Evolutionary conservation across 2,888 invertebrate genomes (phyloP), one percentile per base, ranked within the genome.

Genomic region (Labia minor): DNA sequence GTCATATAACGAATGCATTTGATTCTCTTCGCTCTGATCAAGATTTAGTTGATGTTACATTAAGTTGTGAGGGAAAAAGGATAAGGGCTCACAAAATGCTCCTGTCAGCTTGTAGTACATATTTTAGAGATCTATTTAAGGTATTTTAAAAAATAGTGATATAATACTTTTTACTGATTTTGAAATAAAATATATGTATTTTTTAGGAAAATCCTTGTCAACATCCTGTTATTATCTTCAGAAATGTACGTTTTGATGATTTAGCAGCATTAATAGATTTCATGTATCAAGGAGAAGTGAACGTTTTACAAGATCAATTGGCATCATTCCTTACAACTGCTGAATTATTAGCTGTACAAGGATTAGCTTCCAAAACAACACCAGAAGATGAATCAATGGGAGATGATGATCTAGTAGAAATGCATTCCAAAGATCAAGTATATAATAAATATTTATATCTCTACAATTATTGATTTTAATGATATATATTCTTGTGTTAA

Each of bases 61-160:
- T 92, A 70, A 89, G 89, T 76, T 91, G 90, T 75, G 92, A 92
- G 77, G 92, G 92, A 70, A 86, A 87, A 69, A 86, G 87, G 78
- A 87, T 92, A 71, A 86, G 86, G 74, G 92, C 92, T 49, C 92
- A 92, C 75, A 90, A 89, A 81, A 87, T 92, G 81, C 82, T 92
- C 65, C 80, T 92, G 19, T 90, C 91, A 0, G 91, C 91, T 4
- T 92, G 92, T 76, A 92, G 92, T 74, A 84, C 84, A 71, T 92
- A 91, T 76, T 92, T 92, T 75, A 77, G 80, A 70, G 81, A 81
- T 71, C 75, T 80, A 63, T 81, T 81, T 72, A 79, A 79, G 76
- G 80, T 78, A 73, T 26, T 6, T 26, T 26, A 26, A n/a, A n/a
- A n/a, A n/a, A n/a, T n/a, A 65, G 67, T 63, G 11, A 26, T 14